Conservation (phyloP, 2,888 invertebrate genomes). For the Spicauda simplicius region DNA sequence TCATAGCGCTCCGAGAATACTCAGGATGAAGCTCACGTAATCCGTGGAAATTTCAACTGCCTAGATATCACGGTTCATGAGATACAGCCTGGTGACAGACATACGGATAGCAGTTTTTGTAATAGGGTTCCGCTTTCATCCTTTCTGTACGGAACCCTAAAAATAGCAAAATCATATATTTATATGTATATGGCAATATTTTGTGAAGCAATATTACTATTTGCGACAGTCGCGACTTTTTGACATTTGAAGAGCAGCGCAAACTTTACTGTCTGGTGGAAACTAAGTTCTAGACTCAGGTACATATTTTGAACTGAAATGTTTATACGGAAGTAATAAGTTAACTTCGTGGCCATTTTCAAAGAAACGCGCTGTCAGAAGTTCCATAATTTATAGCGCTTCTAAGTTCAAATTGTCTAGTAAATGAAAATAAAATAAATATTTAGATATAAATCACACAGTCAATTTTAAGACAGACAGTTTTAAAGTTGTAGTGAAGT, state of each 20-base stretch:
- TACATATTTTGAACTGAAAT: slow-evolving; percentile 21
- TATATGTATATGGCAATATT: no score
- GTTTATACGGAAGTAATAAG: slow-evolving; percentile 27
- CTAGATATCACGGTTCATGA: no score
- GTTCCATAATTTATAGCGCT: slow-evolving; percentile 14
- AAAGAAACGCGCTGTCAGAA: slow-evolving; percentile 11
- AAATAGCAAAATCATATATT: no score
- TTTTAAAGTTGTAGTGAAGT: no score
- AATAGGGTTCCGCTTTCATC: no score
- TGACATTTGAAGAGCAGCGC: background rate
- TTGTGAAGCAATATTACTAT: background rate
- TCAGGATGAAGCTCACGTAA: no score
- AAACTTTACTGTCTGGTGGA: background rate
- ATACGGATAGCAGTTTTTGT: no score
- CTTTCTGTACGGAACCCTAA: no score
- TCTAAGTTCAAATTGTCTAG: slow-evolving; percentile 4
- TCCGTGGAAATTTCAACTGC: no score
- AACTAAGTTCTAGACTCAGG: background rate
- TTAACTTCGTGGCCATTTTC: slow-evolving; percentile 21
- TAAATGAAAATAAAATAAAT: slow-evolving; percentile 15
- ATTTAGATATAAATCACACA: background rate
- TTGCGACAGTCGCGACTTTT: background rate
- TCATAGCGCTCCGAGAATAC: no score
- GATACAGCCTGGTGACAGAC: no score
- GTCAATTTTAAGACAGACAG: no score